Percentiles rank a stretch among this genome's conserved stretches.
These are phyloP conservation scores for Chamaedrilus cognettii DNA, from an alignment of 2,888 invertebrate species.

Conservation along the genomic window DNA sequence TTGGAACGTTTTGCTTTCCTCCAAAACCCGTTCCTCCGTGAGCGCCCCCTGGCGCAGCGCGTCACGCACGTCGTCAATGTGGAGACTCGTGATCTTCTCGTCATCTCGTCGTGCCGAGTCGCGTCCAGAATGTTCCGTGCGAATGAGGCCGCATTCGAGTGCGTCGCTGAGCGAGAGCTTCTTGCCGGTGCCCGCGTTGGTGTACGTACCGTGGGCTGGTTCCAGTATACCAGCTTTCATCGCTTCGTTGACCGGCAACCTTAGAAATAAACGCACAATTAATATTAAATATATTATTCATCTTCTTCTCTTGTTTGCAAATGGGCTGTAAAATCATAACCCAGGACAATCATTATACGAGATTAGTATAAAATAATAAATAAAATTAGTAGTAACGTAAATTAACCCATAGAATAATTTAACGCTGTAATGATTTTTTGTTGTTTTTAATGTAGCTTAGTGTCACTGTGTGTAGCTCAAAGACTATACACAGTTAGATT, in stretches of 20 bases:
- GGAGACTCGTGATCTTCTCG: conserved; percentile 56
- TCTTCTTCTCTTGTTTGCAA: no score
- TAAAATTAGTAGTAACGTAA: no score
- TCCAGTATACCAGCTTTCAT: conserved; percentile 89
- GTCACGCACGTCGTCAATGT: conserved; percentile 60
- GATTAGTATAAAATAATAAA: no score
- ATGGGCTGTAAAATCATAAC: no score
- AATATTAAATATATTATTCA: no score
- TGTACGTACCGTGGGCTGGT: conserved; percentile 77
- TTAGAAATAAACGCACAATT: no score
- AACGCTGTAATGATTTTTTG: no score
- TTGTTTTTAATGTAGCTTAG: no score
- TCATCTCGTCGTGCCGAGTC: conserved; percentile 61
- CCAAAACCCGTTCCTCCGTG: conserved; percentile 58
- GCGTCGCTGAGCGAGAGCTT: conserved; percentile 74
- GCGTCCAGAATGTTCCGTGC: conserved; percentile 60
- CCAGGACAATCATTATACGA: no score
- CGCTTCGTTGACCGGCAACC: conserved; percentile 83
- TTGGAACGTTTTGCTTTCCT: conserved; percentile 47
- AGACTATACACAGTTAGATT: no score
- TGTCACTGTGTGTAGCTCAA: no score
- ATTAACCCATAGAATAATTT: no score
- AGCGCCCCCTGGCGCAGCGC: conserved; percentile 64
- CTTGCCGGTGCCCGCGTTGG: conserved; percentile 65
- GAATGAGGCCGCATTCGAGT: conserved; percentile 70